Conservation (phyloP, 2,888 invertebrate species). For the Rhamphomyia laevipes region DNA sequence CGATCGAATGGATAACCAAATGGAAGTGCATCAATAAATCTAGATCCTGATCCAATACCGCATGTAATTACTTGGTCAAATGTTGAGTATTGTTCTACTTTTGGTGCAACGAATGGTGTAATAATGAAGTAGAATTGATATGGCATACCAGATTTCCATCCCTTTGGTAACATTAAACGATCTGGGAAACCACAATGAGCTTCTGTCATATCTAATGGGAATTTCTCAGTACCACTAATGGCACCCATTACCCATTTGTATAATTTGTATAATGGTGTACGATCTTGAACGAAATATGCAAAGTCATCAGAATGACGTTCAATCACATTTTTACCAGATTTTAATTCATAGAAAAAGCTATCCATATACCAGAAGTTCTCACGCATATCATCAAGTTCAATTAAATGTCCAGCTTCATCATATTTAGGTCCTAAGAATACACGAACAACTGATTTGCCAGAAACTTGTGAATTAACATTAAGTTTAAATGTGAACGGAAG, state of each 20-base stretch:
- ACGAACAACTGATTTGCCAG: slow-evolving; percentile 48
- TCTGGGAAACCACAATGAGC: slow-evolving; percentile 48
- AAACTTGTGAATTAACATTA: slow-evolving; percentile 46
- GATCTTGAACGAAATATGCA: slow-evolving; percentile 53
- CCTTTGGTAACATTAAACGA: slow-evolving; percentile 53
- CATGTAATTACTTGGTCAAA: slow-evolving; percentile 42
- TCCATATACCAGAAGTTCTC: slow-evolving; percentile 55
- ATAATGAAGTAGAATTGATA: slow-evolving; percentile 50
- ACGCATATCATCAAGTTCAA: slow-evolving; percentile 47
- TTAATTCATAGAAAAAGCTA: slow-evolving; percentile 49
- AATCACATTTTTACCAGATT: slow-evolving; percentile 42
- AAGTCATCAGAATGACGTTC: slow-evolving; percentile 51
- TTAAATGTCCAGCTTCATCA: slow-evolving; percentile 43
- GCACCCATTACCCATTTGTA: slow-evolving; percentile 41
- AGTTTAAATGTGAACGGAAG: slow-evolving; percentile 49
- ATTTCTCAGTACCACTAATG: slow-evolving; percentile 38
- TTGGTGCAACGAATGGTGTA: slow-evolving; percentile 40
- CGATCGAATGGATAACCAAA: slow-evolving; percentile 67
- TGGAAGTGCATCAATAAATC: slow-evolving; percentile 39
- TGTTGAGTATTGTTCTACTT: slow-evolving; percentile 37
- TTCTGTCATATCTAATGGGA: slow-evolving; percentile 39
- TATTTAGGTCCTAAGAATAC: slow-evolving; percentile 60
- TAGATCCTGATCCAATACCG: slow-evolving; percentile 39
- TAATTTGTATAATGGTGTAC: slow-evolving; percentile 36
- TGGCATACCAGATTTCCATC: slow-evolving; percentile 48